phyloP scores from a whole-genome alignment of 2,888 invertebrate species.

The Julus scandinavius region DNA sequence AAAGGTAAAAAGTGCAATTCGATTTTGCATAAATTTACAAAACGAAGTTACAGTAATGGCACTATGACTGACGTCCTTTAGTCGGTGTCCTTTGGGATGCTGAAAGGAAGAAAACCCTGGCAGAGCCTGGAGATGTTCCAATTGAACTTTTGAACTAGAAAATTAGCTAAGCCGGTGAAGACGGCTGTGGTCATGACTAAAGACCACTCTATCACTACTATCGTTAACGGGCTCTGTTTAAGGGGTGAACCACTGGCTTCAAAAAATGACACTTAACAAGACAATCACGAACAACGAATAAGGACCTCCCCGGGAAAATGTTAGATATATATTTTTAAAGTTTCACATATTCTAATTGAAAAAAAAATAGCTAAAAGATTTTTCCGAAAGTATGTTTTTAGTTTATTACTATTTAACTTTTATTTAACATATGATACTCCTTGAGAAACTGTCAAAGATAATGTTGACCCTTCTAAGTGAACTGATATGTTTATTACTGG shows the following conservation, averaged over 20 bases:
- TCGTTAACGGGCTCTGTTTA: neutral
- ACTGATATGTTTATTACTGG: too few relatives aligned
- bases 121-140: neutral
- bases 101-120: neutral
- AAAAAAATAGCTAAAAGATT: too few relatives aligned
- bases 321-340: too few relatives aligned
- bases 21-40: too few relatives aligned
- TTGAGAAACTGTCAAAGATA: too few relatives aligned
- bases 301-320: neutral
- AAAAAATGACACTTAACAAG: neutral
- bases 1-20: too few relatives aligned
- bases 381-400: too few relatives aligned
- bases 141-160: neutral
- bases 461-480: too few relatives aligned
- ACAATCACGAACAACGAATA: neutral
- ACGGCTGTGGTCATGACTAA: neutral
- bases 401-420: neutral
- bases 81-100: too few relatives aligned
- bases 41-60: too few relatives aligned
- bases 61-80: too few relatives aligned
- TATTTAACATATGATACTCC: neutral
- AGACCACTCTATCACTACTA: neutral
- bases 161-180: slow-evolving; percentile 6
- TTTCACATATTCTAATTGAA: too few relatives aligned
- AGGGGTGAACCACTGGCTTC: slow-evolving; percentile 2